phyloP scores from a whole-genome alignment of 1,140 invertebrate species.

The Drosophila truncata region DNA sequence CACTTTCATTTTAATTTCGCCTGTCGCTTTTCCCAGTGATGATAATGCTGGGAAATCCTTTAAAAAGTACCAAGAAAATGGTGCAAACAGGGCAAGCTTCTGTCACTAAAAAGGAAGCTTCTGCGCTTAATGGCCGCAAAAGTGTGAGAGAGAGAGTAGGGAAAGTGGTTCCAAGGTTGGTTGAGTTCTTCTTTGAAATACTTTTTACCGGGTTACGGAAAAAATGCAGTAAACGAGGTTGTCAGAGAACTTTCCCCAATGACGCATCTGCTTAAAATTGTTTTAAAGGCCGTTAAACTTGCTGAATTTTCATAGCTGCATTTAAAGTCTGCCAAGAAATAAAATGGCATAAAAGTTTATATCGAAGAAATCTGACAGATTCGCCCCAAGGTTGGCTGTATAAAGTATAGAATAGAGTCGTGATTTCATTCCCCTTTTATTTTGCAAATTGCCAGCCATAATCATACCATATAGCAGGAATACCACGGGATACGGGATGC shows the following conservation, averaged over 20 bases:
- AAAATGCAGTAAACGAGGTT: conserved; percentile 10
- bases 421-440: background rate
- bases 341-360: background rate
- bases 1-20: conserved; percentile 48
- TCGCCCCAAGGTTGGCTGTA: background rate
- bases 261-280: background rate
- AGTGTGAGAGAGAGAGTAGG: conserved; percentile 1
- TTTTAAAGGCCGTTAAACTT: background rate
- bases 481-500: conserved; percentile 8
- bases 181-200: conserved; percentile 2
- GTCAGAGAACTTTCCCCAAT: background rate
- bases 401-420: background rate
- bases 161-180: conserved; percentile 9
- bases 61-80: conserved; percentile 27
- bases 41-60: conserved; percentile 23
- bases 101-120: conserved; percentile 20
- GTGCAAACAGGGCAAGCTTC: conserved; percentile 7
- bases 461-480: background rate
- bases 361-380: background rate
- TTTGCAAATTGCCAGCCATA: conserved; percentile 3
- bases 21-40: background rate
- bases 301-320: background rate
- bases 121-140: conserved; percentile 27
- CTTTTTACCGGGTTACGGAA: background rate
- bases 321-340: background rate